Conservation (phyloP, 2,113 vertebrate species). For the Albula glossodonta region DNA sequence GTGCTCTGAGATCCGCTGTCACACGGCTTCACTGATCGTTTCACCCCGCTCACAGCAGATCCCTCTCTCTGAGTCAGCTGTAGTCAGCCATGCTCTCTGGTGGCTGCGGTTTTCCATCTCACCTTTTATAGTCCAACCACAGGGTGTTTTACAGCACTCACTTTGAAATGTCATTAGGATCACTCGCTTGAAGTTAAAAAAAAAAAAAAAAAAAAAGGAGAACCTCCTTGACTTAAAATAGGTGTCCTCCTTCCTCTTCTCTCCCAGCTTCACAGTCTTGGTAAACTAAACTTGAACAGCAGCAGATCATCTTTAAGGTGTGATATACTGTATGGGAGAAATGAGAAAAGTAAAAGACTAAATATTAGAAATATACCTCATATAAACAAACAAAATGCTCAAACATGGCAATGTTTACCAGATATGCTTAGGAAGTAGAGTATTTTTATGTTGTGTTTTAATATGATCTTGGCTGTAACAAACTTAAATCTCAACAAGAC, state of each 20-base stretch:
- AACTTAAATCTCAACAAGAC: too few relatives aligned
- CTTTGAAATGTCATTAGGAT: slow-evolving; percentile 26
- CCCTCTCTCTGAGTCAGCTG: background rate
- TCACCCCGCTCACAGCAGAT: background rate
- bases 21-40: slow-evolving; percentile 3
- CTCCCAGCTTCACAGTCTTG: background rate
- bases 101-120: slow-evolving; percentile 22
- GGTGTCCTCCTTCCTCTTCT: background rate
- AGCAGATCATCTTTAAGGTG: background rate
- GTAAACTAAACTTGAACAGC: background rate
- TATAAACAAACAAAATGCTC: background rate
- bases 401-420: background rate
- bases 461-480: too few relatives aligned
- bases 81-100: slow-evolving; percentile 6
- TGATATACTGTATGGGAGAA: background rate
- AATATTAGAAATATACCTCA: background rate
- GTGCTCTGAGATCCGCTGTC: background rate
- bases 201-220: slow-evolving; percentile 4
- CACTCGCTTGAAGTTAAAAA: background rate
- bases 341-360: background rate
- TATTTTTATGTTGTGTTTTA: too few relatives aligned
- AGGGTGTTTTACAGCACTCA: slow-evolving; percentile 22
- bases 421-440: too few relatives aligned
- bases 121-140: slow-evolving; percentile 30
- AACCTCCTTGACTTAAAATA: background rate